A percentile compares a stretch with the other conserved stretches of the same genome.
Evolutionary conservation across 2,113 vertebrate genomes (phyloP).

Genomic region (Ceyx cyanopectus): DNA sequence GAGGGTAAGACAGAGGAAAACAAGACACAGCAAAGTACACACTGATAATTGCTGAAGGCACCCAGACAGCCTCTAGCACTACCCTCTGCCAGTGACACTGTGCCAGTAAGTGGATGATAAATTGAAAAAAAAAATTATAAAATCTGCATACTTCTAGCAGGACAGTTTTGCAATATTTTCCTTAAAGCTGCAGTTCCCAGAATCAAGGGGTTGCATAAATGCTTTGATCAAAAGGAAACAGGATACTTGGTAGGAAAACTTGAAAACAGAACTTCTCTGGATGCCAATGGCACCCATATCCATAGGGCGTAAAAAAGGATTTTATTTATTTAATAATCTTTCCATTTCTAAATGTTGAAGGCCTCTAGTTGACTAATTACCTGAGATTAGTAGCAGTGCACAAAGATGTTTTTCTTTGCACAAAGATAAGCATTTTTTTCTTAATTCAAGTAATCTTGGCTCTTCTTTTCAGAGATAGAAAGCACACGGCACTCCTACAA

Average conservation of each 20-base stretch:
- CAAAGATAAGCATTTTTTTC: background rate
- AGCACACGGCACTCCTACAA: background rate
- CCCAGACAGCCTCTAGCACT: background rate
- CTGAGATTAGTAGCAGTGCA: background rate
- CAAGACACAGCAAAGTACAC: background rate
- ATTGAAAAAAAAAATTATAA: background rate
- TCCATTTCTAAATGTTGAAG: background rate
- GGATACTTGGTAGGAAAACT: background rate
- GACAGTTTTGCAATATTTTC: slow-evolving; percentile 12
- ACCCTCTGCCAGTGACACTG: background rate
- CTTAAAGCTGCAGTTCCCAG: background rate
- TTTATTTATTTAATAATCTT: background rate
- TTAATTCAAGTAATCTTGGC: background rate
- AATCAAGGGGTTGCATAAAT: background rate
- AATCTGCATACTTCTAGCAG: background rate
- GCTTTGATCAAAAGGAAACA: background rate
- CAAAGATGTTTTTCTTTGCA: background rate
- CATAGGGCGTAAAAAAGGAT: background rate
- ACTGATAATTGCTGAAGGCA: background rate
- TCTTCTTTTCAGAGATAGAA: background rate
- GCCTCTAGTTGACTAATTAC: background rate
- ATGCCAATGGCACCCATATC: background rate
- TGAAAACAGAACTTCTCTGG: background rate
- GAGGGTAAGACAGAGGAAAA: background rate
- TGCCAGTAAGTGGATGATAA: background rate